phyloP scores from a whole-genome alignment of 2,888 invertebrate genomes.

The Aphrophora alni region DNA sequence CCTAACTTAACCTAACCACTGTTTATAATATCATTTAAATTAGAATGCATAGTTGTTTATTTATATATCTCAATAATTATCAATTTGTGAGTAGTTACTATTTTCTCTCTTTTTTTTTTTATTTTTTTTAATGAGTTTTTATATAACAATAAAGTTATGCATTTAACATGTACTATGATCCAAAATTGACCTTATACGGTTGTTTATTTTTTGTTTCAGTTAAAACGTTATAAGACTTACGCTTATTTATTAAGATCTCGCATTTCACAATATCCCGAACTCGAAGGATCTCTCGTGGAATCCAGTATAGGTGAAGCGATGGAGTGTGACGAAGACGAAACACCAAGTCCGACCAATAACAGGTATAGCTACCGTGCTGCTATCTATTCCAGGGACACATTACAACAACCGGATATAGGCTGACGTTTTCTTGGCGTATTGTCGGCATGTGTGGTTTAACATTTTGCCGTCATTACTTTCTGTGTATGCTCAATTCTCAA shows the following conservation, averaged over 20 bases:
- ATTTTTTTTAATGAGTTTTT: too few relatives aligned
- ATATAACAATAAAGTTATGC: too few relatives aligned
- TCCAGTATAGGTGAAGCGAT: constrained; percentile 62
- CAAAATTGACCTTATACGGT: too few relatives aligned
- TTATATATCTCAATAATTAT: too few relatives aligned
- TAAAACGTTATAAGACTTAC: constrained; percentile 85
- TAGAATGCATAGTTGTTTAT: too few relatives aligned
- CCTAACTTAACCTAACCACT: too few relatives aligned
- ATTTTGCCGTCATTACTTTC: constrained; percentile 4
- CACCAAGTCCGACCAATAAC: constrained; percentile 61
- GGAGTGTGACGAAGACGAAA: constrained; percentile 53
- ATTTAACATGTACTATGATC: too few relatives aligned
- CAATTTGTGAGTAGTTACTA: too few relatives aligned
- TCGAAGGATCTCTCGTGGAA: constrained; percentile 62
- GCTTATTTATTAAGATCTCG: constrained; percentile 76
- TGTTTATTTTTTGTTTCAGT: constrained; percentile 61
- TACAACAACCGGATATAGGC: constrained; percentile 64
- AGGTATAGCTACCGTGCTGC: constrained; percentile 75
- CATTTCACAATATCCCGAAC: constrained; percentile 64
- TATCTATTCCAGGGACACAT: constrained; percentile 67
- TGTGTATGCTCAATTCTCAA: constrained; percentile 6
- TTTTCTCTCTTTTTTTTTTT: too few relatives aligned
- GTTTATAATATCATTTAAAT: too few relatives aligned
- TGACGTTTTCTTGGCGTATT: constrained; percentile 71
- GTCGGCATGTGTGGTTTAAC: constrained; percentile 79